phyloP scores from a whole-genome alignment of 2,113 vertebrate species.

The Larimichthys polyactis region DNA sequence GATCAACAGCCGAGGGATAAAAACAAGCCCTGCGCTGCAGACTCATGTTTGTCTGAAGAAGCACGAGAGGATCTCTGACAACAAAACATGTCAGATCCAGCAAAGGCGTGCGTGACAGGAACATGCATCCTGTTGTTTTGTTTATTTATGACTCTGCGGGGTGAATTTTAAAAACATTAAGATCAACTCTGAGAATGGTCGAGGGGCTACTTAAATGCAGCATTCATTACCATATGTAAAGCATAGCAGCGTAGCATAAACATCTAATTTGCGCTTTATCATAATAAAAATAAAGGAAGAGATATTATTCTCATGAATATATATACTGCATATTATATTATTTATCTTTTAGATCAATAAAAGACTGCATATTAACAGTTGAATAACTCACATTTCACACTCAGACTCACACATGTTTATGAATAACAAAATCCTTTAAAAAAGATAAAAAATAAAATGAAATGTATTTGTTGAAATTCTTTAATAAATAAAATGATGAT shows the following conservation, averaged over 20 bases:
- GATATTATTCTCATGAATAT: background rate
- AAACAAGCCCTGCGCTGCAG: slow-evolving; percentile 32
- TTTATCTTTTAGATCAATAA: background rate
- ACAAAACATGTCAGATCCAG: slow-evolving; percentile 65
- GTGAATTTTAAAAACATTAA: slow-evolving; percentile 72
- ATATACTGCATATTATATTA: background rate
- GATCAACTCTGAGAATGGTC: slow-evolving; percentile 8
- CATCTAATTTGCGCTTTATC: background rate
- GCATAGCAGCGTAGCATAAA: background rate
- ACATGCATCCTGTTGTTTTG: slow-evolving; percentile 47
- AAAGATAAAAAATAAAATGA: background rate
- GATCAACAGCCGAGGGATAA: slow-evolving; percentile 71
- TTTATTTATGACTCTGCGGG: slow-evolving; percentile 68
- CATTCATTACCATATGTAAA: slow-evolving; percentile 38
- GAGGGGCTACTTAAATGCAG: slow-evolving; percentile 14
- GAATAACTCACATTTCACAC: background rate
- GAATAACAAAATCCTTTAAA: background rate
- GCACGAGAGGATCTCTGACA: slow-evolving; percentile 49
- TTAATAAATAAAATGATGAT: background rate
- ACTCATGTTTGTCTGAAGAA: slow-evolving; percentile 39
- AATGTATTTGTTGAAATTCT: background rate
- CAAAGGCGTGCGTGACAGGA: slow-evolving; percentile 38
- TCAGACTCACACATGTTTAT: background rate
- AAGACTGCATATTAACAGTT: background rate
- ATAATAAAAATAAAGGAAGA: background rate